Base-by-base conservation (phyloP, 2,113 vertebrate genomes). In the Pomatorhinus ruficollis region DNA sequence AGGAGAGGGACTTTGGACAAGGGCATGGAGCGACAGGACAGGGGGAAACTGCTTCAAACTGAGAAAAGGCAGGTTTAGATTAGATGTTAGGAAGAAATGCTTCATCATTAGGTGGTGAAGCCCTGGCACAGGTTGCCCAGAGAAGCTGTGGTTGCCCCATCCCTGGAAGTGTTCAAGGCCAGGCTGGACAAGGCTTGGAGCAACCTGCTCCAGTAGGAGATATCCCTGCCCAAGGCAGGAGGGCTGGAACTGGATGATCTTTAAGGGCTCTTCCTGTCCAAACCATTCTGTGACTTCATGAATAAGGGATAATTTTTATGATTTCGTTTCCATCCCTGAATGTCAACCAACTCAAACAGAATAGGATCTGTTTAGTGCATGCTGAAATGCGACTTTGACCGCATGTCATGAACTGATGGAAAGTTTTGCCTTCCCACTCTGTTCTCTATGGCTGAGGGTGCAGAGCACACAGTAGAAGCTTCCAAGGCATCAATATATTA, bases 351-450 rank as follows among this genome's bases (percentile, higher is more conserved):
- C 68, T 91, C 59, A 93, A 97, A 95, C 83, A 95, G 89, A 95
- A 83, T 47, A 75, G 75, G 75, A 97, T 94, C 94, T 94, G 57
- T 96, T 96, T 76, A 87, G 93, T 44, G 71, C 80, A 87, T 57
- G 85, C 95, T 93, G 87, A 97, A 97, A 97, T 64, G 77, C 1
- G 0, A 87, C 87, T 77, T 64, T 23, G 42, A 91, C 94, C 28
- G 1, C 94, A 83, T 44, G 65, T 96, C 93, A 92, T 91, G 84
- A 96, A 93, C 11, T 18, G 72, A 89, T 81, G 93, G 85, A 95
- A 97, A 94, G 64, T 92, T 97, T 94, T 96, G 87, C 95, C 93
- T 94, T 96, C 82, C 74, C 83, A 39, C 90, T 94, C 84, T 93
- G 47, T 74, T 90, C 81, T 74, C 75, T 37, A 18, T 24, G 87